phyloP scores from a whole-genome alignment of 2,888 invertebrate species.

The Synanthedon formicaeformis region DNA sequence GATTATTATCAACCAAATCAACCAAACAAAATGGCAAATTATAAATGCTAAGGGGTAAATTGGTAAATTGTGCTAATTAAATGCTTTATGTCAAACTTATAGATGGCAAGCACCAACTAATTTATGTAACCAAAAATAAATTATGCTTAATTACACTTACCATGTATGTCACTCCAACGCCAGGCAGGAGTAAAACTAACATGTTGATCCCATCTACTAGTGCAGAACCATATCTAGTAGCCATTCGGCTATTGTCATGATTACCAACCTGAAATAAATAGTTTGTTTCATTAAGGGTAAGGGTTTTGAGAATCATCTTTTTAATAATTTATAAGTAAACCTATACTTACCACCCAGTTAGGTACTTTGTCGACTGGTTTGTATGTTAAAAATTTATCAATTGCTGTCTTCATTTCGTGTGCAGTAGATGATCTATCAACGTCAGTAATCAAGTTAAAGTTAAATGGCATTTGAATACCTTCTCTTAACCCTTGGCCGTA shows the following conservation, averaged over 20 bases:
- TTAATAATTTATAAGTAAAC: not conserved
- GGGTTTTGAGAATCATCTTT: too few species aligned
- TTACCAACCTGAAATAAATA: conserved; percentile 70
- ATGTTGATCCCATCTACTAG: conserved; percentile 79
- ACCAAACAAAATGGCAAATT: too few species aligned
- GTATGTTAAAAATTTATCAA: conserved; percentile 75
- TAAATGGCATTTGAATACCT: conserved; percentile 83
- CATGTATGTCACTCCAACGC: conserved; percentile 79
- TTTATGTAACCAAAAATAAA: too few species aligned
- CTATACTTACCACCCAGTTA: conserved; percentile 81
- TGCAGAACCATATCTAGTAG: conserved; percentile 71
- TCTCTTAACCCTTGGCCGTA: conserved; percentile 68
- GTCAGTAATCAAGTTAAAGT: conserved; percentile 78
- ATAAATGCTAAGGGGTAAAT: too few species aligned
- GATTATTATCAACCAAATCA: too few species aligned
- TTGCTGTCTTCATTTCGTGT: conserved; percentile 68
- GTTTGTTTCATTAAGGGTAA: too few species aligned
- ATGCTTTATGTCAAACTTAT: too few species aligned
- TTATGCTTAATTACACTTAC: conserved; percentile 16
- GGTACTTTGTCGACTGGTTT: conserved; percentile 72
- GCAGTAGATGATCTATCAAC: conserved; percentile 71
- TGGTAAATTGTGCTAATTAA: too few species aligned
- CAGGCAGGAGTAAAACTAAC: conserved; percentile 79
- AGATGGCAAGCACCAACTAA: too few species aligned
- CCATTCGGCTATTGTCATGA: conserved; percentile 75